Evolutionary conservation across 2,888 invertebrate genomes (phyloP).

Genomic region (Drosophila borealis): DNA sequence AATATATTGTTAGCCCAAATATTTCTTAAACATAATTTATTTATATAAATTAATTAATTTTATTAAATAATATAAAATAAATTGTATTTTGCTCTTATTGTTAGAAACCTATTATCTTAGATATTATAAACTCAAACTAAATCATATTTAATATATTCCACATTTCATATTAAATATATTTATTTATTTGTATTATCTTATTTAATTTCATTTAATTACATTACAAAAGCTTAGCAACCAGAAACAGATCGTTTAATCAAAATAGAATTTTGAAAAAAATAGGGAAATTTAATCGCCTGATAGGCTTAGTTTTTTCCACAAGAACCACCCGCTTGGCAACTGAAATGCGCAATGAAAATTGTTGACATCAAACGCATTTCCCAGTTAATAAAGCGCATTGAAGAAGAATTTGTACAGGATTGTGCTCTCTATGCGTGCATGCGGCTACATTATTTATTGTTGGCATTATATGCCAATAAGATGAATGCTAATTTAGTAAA

Average conservation of each 20-base stretch:
- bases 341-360: constrained; percentile 68
- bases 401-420: constrained; percentile 36
- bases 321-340: constrained; percentile 19
- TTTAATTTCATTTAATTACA: constrained; percentile 45
- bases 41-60: no score
- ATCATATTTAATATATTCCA: background rate
- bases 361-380: constrained; percentile 79
- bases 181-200: constrained; percentile 13
- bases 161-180: background rate
- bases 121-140: background rate
- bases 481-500: constrained; percentile 69
- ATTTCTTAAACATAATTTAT: no score
- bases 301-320: constrained; percentile 65
- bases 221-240: constrained; percentile 70
- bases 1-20: no score
- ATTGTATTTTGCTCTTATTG: no score
- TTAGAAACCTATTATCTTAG: no score
- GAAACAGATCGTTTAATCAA: constrained; percentile 66
- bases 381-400: constrained; percentile 74
- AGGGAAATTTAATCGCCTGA: constrained; percentile 67
- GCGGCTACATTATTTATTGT: constrained; percentile 52
- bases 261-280: constrained; percentile 40
- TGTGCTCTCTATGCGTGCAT: background rate
- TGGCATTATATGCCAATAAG: constrained; percentile 71
- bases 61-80: no score